A percentile compares a stretch with the other conserved stretches of the same genome.
Conservation (phyloP, 2,797 vertebrate genomes). For the Semaprochilodus insignis region DNA sequence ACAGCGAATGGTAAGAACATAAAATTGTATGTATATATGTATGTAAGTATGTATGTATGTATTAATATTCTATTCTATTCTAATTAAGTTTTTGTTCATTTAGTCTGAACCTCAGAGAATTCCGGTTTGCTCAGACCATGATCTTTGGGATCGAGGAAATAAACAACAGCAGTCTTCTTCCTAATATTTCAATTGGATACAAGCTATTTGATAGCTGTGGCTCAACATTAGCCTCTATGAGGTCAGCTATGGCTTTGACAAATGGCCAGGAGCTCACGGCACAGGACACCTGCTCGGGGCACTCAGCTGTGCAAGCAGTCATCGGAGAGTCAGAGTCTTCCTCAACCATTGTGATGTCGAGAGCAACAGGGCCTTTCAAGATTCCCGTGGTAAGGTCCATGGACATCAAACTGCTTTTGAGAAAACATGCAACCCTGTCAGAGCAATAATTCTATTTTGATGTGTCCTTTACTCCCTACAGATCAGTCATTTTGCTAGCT, state of each 20-base stretch:
- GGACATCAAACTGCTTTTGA: not conserved
- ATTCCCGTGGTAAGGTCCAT: conserved; percentile 67
- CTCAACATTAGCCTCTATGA: conserved; percentile 71
- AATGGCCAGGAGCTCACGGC: conserved; percentile 67
- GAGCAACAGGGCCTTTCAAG: conserved; percentile 69
- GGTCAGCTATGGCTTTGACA: conserved; percentile 73
- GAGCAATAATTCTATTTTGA: not conserved
- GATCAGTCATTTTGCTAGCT: conserved; percentile 71
- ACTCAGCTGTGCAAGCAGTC: conserved; percentile 66
- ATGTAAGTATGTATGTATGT: not conserved
- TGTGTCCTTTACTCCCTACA: conserved; percentile 35
- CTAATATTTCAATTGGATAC: conserved; percentile 67
- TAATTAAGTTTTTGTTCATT: not conserved
- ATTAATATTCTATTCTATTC: not conserved
- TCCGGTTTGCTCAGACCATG: conserved; percentile 70
- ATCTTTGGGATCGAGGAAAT: conserved; percentile 70
- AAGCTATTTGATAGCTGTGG: conserved; percentile 73
- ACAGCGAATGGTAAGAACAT: not conserved
- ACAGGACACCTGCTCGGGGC: conserved; percentile 65
- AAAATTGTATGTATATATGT: not conserved
- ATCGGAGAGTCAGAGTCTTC: conserved; percentile 79
- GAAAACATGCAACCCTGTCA: not conserved
- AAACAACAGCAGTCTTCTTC: conserved; percentile 63
- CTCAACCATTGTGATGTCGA: conserved; percentile 76
- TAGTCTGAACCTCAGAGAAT: conserved; percentile 74